Evolutionary conservation across 2,888 invertebrate genomes (phyloP).

Genomic region (Agriopis leucophaearia): DNA sequence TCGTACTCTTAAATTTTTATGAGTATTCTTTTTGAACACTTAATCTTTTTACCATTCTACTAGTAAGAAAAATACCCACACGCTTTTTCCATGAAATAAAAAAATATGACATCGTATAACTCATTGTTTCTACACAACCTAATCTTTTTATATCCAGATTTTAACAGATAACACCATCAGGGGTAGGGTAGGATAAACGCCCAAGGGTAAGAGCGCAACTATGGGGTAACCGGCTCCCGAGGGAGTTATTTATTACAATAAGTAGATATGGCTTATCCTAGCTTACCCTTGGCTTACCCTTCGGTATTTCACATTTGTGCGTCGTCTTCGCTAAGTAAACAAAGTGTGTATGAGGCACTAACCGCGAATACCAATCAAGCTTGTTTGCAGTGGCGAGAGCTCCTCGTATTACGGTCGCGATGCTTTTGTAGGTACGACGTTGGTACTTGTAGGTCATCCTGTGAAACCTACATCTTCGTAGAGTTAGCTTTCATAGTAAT

Average conservation of each 20-base stretch:
- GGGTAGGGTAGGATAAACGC: constrained; percentile 33
- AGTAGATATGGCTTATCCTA: constrained; percentile 34
- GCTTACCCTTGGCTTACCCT: constrained; percentile 34
- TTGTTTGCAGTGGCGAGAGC: constrained; percentile 44
- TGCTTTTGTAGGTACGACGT: constrained; percentile 21
- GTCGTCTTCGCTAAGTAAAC: constrained; percentile 27
- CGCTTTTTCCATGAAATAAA: not conserved
- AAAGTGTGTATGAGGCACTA: constrained; percentile 29
- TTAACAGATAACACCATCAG: constrained; percentile 26
- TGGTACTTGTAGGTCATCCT: constrained; percentile 35
- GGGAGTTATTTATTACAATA: constrained; percentile 42
- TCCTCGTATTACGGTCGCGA: constrained; percentile 43
- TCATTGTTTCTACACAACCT: constrained; percentile 10
- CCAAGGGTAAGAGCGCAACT: constrained; percentile 20
- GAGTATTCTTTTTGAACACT: no score
- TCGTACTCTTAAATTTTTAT: no score
- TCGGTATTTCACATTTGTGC: constrained; percentile 32
- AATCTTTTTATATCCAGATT: constrained; percentile 21
- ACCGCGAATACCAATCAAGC: constrained; percentile 49
- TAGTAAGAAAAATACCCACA: not conserved
- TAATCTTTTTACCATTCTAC: no score
- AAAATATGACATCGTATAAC: not conserved
- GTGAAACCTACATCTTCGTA: constrained; percentile 18
- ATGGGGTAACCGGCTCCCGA: constrained; percentile 29
- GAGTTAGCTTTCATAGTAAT: constrained; percentile 13